These are phyloP conservation scores for Eilema depressum DNA, from an alignment of 2,888 invertebrate genomes.

Conservation along the genomic window DNA sequence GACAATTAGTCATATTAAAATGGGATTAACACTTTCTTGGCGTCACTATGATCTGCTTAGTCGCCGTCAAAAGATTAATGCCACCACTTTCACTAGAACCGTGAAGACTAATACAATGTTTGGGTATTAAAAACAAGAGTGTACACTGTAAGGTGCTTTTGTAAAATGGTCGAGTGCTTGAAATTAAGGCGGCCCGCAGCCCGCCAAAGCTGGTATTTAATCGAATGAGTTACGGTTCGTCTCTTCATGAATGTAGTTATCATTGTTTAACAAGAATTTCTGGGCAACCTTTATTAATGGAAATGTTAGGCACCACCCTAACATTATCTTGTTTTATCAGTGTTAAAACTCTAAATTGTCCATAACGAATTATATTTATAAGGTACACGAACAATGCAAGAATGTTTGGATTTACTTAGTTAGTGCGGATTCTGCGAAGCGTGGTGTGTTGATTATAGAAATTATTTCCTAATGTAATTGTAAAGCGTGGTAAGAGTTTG, in stretches of 20 bases:
- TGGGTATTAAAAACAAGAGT: neutral
- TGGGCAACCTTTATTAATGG: constrained; percentile 66
- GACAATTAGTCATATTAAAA: constrained; percentile 82
- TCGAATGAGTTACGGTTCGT: constrained; percentile 85
- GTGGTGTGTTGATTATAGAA: constrained; percentile 23
- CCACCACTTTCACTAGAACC: constrained; percentile 50
- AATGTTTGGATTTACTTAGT: constrained; percentile 24
- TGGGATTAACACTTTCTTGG: constrained; percentile 77
- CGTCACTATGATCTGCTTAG: constrained; percentile 65
- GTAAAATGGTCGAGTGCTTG: constrained; percentile 46
- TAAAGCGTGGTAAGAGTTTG: neutral
- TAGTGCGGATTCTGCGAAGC: constrained; percentile 44
- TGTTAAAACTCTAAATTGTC: constrained; percentile 61
- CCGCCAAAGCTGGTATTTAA: constrained; percentile 68
- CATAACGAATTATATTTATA: constrained; percentile 59
- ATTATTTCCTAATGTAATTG: constrained; percentile 13
- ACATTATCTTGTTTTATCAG: constrained; percentile 48
- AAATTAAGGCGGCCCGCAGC: constrained; percentile 78
- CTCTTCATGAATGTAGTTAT: constrained; percentile 74
- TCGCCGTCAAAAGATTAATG: constrained; percentile 55
- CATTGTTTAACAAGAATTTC: constrained; percentile 70
- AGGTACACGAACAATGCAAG: constrained; percentile 37
- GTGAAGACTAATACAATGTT: constrained; percentile 16
- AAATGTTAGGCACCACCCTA: constrained; percentile 69
- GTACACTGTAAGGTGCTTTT: constrained; percentile 36